phyloP scores from a whole-genome alignment of 2,113 vertebrate species.

The Glaucomys volans region DNA sequence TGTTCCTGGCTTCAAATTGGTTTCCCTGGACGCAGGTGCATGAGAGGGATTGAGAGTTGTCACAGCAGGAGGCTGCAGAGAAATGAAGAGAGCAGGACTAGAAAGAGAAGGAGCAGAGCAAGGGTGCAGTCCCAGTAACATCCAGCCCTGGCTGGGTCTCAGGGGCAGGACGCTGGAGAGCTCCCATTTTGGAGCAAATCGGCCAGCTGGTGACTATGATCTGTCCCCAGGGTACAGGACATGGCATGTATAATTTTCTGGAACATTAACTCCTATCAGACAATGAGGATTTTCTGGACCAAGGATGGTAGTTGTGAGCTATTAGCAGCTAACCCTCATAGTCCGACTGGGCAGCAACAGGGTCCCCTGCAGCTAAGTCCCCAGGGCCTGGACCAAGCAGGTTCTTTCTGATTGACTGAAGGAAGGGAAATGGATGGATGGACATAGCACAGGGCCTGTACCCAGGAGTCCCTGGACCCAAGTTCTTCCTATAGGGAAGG shows the following conservation, averaged over 20 bases:
- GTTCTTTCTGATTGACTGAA: background rate
- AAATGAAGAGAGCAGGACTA: background rate
- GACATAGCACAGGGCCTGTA: no score
- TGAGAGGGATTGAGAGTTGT: background rate
- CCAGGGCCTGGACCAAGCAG: rapidly evolving
- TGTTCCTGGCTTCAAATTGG: background rate
- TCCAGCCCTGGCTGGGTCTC: background rate
- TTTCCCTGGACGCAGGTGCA: background rate
- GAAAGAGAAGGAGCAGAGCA: background rate
- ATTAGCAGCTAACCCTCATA: background rate
- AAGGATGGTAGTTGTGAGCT: background rate
- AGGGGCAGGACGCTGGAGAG: background rate
- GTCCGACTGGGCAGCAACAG: rapidly evolving
- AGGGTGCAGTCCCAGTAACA: background rate
- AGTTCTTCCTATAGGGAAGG: background rate
- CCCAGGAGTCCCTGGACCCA: background rate
- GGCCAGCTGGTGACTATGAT: background rate
- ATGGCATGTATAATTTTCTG: background rate
- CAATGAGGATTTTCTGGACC: background rate
- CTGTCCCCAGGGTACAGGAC: background rate
- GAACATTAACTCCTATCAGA: background rate
- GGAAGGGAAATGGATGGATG: no score
- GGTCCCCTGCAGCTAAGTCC: no score
- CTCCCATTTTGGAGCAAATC: background rate
- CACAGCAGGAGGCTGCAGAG: background rate